Percentiles rank a stretch among this genome's conserved stretches.
Evolutionary conservation across 2,888 invertebrate species (phyloP).

Genomic region (Spodoptera picta): DNA sequence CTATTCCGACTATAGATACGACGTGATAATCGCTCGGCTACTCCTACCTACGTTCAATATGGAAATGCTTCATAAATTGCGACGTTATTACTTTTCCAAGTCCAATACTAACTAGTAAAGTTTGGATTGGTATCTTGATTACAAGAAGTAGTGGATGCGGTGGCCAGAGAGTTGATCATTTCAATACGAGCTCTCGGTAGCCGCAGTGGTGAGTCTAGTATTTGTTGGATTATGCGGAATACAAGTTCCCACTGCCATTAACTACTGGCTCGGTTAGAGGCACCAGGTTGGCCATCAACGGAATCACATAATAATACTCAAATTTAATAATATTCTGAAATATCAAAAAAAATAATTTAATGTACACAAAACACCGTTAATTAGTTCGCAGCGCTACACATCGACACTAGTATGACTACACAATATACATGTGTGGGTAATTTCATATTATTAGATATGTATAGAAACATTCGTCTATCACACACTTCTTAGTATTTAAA

Average conservation of each 20-base stretch:
- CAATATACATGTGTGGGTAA: too few relatives aligned
- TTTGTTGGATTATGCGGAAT: conserved; percentile 67
- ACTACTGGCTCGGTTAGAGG: too few relatives aligned
- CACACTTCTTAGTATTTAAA: too few relatives aligned
- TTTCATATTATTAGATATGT: too few relatives aligned
- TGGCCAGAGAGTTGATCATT: conserved; percentile 1
- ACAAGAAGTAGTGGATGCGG: conserved; percentile 45
- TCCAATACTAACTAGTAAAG: conserved; percentile 28
- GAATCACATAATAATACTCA: too few relatives aligned
- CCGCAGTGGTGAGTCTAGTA: conserved; percentile 54
- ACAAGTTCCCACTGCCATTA: conserved; percentile 28
- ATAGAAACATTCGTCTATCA: too few relatives aligned
- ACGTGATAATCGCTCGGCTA: conserved; percentile 52
- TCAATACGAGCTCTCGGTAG: conserved; percentile 16
- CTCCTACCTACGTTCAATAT: conserved; percentile 21
- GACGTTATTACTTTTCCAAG: background rate
- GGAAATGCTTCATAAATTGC: background rate
- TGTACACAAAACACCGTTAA: too few relatives aligned
- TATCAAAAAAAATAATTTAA: too few relatives aligned
- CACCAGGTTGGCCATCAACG: too few relatives aligned
- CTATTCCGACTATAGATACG: conserved; percentile 45
- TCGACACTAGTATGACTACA: too few relatives aligned
- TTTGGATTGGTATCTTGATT: conserved; percentile 1
- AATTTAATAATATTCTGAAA: too few relatives aligned
- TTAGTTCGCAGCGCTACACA: too few relatives aligned